Percentiles rank a stretch among this genome's conserved stretches.
Conservation (phyloP, 2,888 invertebrate species). For the Theretra japonica region DNA sequence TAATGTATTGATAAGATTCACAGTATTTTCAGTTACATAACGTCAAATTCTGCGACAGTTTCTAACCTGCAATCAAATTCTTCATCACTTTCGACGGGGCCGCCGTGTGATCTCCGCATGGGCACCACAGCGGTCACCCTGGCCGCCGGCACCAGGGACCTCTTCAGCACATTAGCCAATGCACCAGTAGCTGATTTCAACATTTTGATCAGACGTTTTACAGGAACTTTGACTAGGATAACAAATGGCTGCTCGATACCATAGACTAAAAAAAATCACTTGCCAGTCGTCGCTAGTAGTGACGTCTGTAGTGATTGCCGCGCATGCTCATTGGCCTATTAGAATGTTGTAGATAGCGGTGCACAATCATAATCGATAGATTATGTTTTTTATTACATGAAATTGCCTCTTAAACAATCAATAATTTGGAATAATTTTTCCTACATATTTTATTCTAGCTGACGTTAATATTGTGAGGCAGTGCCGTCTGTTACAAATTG, state of each 20-base stretch:
- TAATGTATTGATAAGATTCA: constrained; percentile 2
- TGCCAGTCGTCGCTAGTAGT: constrained; percentile 41
- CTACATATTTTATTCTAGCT: too few relatives aligned
- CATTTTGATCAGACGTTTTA: constrained; percentile 71
- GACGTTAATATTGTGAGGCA: too few relatives aligned
- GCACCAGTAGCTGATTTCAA: constrained; percentile 76
- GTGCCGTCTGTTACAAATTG: too few relatives aligned
- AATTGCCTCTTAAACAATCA: too few relatives aligned
- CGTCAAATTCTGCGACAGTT: constrained; percentile 61
- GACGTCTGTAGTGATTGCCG: constrained; percentile 46
- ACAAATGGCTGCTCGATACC: constrained; percentile 75
- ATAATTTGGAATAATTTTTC: too few relatives aligned
- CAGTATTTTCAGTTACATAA: constrained; percentile 79
- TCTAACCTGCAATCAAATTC: constrained; percentile 91
- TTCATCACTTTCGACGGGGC: constrained; percentile 90
- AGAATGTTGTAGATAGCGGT: not conserved
- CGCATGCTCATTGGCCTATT: constrained; percentile 22
- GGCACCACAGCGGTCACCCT: constrained; percentile 66
- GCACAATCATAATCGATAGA: not conserved
- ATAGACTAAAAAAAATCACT: constrained; percentile 53
- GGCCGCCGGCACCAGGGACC: constrained; percentile 66
- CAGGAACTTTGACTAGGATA: constrained; percentile 66
- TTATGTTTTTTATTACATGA: not conserved
- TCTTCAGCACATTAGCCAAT: constrained; percentile 71
- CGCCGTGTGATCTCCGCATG: constrained; percentile 72